Evolutionary conservation across 1,140 invertebrate genomes (phyloP).

Genomic region (Tenebrio molitor): DNA sequence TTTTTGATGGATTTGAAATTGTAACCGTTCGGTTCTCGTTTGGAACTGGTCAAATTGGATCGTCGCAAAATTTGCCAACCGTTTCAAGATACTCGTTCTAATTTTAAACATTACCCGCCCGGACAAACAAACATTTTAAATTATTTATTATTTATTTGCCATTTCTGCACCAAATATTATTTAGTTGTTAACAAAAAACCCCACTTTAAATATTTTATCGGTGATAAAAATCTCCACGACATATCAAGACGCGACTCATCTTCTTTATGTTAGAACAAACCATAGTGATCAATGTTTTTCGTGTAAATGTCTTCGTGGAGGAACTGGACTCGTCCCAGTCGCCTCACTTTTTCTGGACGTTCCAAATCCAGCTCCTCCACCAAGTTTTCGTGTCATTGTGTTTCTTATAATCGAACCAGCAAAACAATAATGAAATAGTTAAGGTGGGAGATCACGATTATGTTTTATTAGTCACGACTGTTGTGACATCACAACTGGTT

Average conservation of each 20-base stretch:
- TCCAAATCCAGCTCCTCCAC: too few species aligned
- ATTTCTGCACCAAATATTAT: conserved; percentile 43
- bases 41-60: not conserved
- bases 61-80: too few species aligned
- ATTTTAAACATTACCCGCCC: too few species aligned
- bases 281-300: conserved; percentile 4
- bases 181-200: conserved; percentile 13
- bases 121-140: conserved; percentile 35
- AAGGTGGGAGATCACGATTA: too few species aligned
- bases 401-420: too few species aligned
- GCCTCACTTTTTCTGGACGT: too few species aligned
- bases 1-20: conserved; percentile 31
- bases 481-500: conserved; percentile 21
- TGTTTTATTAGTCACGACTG: not conserved
- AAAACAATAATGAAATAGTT: too few species aligned
- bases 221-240: too few species aligned
- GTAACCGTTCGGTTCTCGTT: too few species aligned
- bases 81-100: too few species aligned
- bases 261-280: conserved; percentile 4
- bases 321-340: too few species aligned
- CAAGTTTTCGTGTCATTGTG: too few species aligned
- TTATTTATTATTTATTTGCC: conserved; percentile 41
- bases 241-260: not conserved
- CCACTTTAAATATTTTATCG: conserved; percentile 11
- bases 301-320: not conserved